Base-by-base conservation (phyloP, 2,888 invertebrate genomes). In the Eristalinus sepulchralis region DNA sequence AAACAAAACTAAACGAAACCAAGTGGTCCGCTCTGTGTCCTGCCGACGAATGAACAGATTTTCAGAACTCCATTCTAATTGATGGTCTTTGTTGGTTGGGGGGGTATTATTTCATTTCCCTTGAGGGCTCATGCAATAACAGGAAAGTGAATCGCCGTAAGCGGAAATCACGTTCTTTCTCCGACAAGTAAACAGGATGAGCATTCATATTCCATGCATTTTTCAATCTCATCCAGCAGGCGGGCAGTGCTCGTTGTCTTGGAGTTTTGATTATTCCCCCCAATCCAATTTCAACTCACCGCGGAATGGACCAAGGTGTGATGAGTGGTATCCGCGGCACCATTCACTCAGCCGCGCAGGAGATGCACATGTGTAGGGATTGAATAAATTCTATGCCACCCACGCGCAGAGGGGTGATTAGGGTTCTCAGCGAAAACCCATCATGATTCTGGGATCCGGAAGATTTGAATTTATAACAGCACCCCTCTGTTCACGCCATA, bases 401-500 rank as follows among this genome's bases (percentile, higher is more conserved):
- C 47, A 47, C 39, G 39, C 8, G 47, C 17, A 17, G 47, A 17
- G 17, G 17, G 17, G 47, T 47, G 47, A 47, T 47, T 47, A 47
- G 17, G 8, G 47, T 17, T 17, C 17, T 17, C n/a, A 47, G 17
- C 47, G n/a, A 47, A 8, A 17, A 17, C 17, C 17, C 1, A 5
- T 8, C 17, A 6, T 17, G 47, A 47, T 47, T 6, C 47, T 8
- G 2, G 66, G 20, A 22, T 57, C 47, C 10, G 2, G 11, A 63
- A 10, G 27, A 27, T 64, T 73, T 6, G 5, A 64, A 55, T 75
- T 67, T 47, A 47, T 67, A 66, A 59, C 59, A 59, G 66, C 66
- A 20, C 6, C 36, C 66, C 0, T n/a, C n/a, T 64, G 34, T 34
- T 53, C 33, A 55, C 24, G 8, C 27, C 27, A n/a, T 20, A 22